Conservation (phyloP, 2,888 invertebrate species). For the Caenorhabditis sinica region DNA sequence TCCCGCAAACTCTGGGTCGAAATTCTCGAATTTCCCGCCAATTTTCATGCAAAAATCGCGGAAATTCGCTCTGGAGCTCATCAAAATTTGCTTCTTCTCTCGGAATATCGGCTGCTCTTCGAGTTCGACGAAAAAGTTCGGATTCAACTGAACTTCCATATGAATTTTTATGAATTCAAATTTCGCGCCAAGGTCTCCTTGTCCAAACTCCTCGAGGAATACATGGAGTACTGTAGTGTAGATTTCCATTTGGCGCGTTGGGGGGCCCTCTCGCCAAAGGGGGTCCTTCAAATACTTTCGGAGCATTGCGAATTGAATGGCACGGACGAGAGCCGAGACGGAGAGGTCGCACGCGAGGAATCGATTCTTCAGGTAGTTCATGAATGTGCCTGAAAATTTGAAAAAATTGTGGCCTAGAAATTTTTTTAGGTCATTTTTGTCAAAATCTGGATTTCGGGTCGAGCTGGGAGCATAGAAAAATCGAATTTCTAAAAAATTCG, state of each 20-base stretch:
- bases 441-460: no score
- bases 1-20: slow-evolving; percentile 15
- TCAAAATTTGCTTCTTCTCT: slow-evolving; percentile 21
- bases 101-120: slow-evolving; percentile 8
- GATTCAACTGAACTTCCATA: slow-evolving; percentile 51
- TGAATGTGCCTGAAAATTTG: slow-evolving; percentile 21
- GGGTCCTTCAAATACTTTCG: slow-evolving; percentile 59
- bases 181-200: neutral
- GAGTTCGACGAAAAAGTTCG: slow-evolving; percentile 43
- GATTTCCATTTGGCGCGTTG: slow-evolving; percentile 15
- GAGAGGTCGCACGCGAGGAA: slow-evolving; percentile 62
- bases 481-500: neutral
- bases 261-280: slow-evolving; percentile 32
- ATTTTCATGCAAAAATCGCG: neutral
- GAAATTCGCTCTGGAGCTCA: slow-evolving; percentile 6
- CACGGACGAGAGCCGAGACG: slow-evolving; percentile 31
- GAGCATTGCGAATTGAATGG: slow-evolving; percentile 51
- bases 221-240: slow-evolving; percentile 33
- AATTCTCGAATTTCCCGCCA: neutral
- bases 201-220: slow-evolving; percentile 26
- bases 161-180: slow-evolving; percentile 26
- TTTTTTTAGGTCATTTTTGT: no score
- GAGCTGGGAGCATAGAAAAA: neutral
- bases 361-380: slow-evolving; percentile 21
- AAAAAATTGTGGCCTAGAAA: neutral